A percentile compares a stretch with the other conserved stretches of the same genome.
Conservation (phyloP, 2,888 invertebrate species). For the Phaedon cochleariae region DNA sequence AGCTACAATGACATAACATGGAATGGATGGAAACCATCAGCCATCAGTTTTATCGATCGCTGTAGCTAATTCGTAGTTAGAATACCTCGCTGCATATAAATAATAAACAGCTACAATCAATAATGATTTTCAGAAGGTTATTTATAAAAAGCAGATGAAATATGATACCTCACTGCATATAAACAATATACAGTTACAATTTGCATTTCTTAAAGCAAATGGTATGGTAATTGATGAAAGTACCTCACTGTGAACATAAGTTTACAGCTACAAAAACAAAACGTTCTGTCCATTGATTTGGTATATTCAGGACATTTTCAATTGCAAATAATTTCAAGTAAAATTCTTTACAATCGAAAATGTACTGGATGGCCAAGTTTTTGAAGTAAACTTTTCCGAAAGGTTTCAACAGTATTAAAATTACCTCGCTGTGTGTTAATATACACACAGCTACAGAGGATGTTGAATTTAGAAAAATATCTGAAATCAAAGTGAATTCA, state of each 20-base stretch:
- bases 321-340: slow-evolving; percentile 3
- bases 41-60: too few species aligned
- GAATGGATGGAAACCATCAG: neutral
- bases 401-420: neutral
- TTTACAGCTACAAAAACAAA: slow-evolving; percentile 25
- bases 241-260: slow-evolving; percentile 29
- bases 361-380: neutral
- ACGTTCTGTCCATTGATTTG: neutral
- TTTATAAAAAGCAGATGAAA: too few species aligned
- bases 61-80: too few species aligned
- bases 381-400: neutral
- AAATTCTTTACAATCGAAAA: neutral
- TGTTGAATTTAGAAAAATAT: too few species aligned
- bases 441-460: slow-evolving; percentile 34
- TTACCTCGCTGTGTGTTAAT: slow-evolving; percentile 38
- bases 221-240: too few species aligned
- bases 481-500: too few species aligned
- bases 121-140: neutral
- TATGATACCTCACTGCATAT: slow-evolving; percentile 32
- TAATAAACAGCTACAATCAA: neutral
- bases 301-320: neutral
- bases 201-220: too few species aligned
- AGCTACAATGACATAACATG: too few species aligned
- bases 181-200: slow-evolving; percentile 25
- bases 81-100: neutral